A percentile compares a stretch with the other conserved stretches of the same genome.
These are phyloP conservation scores for Chiloscyllium plagiosum DNA, from an alignment of 2,113 vertebrate species.

Conservation along the genomic window DNA sequence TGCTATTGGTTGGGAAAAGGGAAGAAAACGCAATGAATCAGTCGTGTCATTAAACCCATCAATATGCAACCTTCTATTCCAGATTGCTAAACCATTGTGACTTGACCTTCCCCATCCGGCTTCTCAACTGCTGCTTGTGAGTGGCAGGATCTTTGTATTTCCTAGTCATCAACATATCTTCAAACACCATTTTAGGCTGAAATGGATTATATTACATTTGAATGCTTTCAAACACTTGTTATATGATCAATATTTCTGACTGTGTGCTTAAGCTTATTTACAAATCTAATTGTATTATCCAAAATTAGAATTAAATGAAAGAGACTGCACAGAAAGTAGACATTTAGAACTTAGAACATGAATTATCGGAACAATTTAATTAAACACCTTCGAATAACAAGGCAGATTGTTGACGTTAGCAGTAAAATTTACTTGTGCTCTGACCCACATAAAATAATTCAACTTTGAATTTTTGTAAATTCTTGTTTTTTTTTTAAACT, in stretches of 20 bases:
- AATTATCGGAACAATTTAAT: neutral
- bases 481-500: neutral
- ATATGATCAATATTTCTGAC: neutral
- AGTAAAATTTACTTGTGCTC: neutral
- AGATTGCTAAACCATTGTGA: neutral
- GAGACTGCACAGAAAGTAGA: neutral
- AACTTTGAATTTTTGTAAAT: neutral
- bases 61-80: neutral
- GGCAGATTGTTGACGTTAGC: neutral
- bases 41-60: too few species aligned
- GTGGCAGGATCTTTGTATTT: neutral
- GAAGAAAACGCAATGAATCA: neutral
- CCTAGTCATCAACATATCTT: neutral
- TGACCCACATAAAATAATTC: neutral
- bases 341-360: neutral
- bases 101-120: neutral
- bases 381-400: neutral
- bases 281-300: conserved; percentile 1
- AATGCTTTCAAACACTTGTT: neutral
- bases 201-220: neutral
- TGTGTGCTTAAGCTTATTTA: neutral
- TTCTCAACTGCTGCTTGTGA: neutral
- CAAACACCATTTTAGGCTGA: neutral
- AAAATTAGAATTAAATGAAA: neutral
- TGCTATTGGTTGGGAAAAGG: too few species aligned